Evolutionary conservation across 2,113 vertebrate species (phyloP), one percentile per base, ranked within the genome.

Genomic region (Phrynosoma blainvillii): DNA sequence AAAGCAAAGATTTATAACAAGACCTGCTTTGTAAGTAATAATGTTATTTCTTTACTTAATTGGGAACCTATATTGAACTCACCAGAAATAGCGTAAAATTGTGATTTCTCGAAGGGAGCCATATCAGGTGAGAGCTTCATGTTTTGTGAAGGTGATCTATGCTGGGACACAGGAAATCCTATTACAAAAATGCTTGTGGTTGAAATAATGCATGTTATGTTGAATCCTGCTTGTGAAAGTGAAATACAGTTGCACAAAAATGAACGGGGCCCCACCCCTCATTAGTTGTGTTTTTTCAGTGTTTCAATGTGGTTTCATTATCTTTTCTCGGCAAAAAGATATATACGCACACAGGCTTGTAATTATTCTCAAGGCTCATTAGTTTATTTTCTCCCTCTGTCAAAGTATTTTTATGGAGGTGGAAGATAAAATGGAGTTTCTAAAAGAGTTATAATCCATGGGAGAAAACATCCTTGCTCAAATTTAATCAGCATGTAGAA

Each of bases 401-500:
- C 25, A 71, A 71, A 14, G 14, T 62, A 62, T 62, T 62, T 47
- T 62, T 62, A 62, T 62, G 59, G 86, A 85, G 0, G 0, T 88
- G 87, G 84, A 88, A 81, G 89, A 90, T 93, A 94, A 93, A 62
- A 94, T 90, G 86, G 11, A 81, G 2, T 89, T 86, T 87, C 81
- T 56, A 79, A 88, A 92, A 89, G 27, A 70, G 52, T 89, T 84
- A 76, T 82, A 89, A 59, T 25, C 20, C 30, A 59, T 90, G 89
- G 90, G 71, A 88, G 89, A 93, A 94, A 93, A 95, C 92, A 92
- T 84, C 90, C 82, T 83, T 90, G 83, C 86, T 87, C 81, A 47
- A 87, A 92, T 91, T 82, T 91, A 81, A 70, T 68, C 66, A 70
- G 68, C 30, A 7, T 8, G 18, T 71, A 27, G 68, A 71, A 71